Evolutionary conservation across 2,797 vertebrate species (phyloP), one percentile per base, ranked within the genome.

Genomic region (Alca torda): DNA sequence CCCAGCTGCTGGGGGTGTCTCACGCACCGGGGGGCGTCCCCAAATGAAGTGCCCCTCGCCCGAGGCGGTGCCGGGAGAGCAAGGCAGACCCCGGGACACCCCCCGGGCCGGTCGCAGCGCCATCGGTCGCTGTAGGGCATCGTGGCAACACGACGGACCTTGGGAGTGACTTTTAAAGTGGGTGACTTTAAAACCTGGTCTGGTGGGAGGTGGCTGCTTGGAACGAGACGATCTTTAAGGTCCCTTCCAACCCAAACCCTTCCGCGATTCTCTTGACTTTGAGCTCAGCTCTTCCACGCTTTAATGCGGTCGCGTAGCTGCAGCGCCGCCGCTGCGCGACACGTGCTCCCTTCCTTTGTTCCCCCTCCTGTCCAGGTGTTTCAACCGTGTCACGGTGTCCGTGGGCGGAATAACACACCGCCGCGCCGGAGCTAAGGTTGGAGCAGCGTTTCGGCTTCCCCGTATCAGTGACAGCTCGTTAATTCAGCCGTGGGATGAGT

Each of bases 131-230:
- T 28, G 28, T 37, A 31, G 57, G 48, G n/a, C n/a, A 30, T 13
- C 24, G 1, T 48, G 26, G 53, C n/a, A 14, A 12, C 33, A 2
- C 1, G 53, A 3, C 1, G 3, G 50, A 4, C 17, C 74, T 35
- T 2, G 43, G 60, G 9, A 23, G 51, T 7, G 13, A 26, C 61
- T 18, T 48, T 61, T 5, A 5, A 23, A 33, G 16, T 25, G 4
- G 1, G 8, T 43, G 87, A 19, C 67, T 84, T 30, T 39, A 18
- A 19, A 56, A 56, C 53, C 53, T 8, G 53, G 30, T 33, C 17
- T 18, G 30, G 53, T 12, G 30, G 53, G 30, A 56, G 30, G 53
- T 11, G 53, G 19, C 53, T 48, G 21, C 21, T 56, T 33, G 53
- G 53, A 33, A 33, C 18, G 19, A 31, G 30, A 33, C 13, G 53